Percentiles rank a stretch among this genome's conserved stretches.
Conservation (phyloP, 2,797 vertebrate species). For the Siniperca undulata region DNA sequence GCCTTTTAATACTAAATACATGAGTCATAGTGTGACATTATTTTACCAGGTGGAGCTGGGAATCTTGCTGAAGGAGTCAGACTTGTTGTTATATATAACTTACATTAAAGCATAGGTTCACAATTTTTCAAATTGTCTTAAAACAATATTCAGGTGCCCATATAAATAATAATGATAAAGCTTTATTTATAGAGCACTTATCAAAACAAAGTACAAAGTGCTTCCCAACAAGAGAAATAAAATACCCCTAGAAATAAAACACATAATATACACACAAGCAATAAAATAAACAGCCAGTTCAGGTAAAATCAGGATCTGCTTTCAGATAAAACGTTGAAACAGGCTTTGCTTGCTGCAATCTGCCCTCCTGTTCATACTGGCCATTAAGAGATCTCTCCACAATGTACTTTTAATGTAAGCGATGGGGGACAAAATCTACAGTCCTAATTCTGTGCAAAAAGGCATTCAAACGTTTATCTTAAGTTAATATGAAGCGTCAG, state of each 20-base stretch:
- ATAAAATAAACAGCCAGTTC: no score
- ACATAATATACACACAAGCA: no score
- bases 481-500: neutral
- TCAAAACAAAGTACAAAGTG: no score
- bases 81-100: constrained; percentile 15
- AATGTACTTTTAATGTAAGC: neutral
- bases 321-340: neutral
- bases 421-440: neutral
- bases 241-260: no score
- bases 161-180: no score
- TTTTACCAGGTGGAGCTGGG: constrained; percentile 12
- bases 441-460: neutral
- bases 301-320: no score
- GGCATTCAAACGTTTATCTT: neutral
- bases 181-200: no score
- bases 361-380: neutral
- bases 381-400: neutral
- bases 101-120: neutral
- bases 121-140: no score
- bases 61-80: neutral
- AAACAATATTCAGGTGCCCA: no score
- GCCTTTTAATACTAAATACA: constrained; percentile 17
- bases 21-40: neutral
- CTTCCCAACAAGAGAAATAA: no score
- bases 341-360: neutral